phyloP scores from a whole-genome alignment of 2,888 invertebrate species.

The Sepiola atlantica region DNA sequence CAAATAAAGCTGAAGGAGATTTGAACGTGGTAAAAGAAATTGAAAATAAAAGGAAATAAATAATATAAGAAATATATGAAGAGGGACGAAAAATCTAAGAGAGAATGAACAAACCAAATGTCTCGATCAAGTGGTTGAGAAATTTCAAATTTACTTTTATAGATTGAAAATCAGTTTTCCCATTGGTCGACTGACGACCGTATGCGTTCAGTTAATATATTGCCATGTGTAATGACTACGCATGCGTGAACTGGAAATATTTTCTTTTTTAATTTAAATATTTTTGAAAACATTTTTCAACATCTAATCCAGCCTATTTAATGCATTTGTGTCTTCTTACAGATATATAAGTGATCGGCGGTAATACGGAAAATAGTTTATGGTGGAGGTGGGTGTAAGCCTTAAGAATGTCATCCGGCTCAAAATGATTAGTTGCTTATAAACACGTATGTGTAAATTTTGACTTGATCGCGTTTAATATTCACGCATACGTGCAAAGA shows the following conservation, averaged over 20 bases:
- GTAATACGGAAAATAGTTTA: too few relatives aligned
- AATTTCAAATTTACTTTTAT: background rate
- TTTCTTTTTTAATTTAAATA: background rate
- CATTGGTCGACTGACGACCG: background rate
- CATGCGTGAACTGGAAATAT: background rate
- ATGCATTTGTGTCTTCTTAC: background rate
- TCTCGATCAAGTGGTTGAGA: background rate
- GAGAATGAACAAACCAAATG: background rate
- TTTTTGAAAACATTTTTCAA: background rate
- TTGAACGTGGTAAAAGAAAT: background rate
- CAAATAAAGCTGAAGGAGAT: too few relatives aligned
- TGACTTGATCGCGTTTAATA: too few relatives aligned
- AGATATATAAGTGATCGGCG: background rate
- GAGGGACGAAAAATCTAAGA: background rate
- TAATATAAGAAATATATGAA: too few relatives aligned
- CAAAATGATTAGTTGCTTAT: too few relatives aligned
- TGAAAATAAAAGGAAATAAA: background rate
- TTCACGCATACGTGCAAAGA: background rate
- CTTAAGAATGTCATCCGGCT: too few relatives aligned
- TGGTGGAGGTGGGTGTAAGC: background rate
- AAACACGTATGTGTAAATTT: too few relatives aligned
- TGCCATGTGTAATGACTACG: background rate
- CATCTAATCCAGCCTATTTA: background rate
- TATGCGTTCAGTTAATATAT: background rate
- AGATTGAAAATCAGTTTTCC: conserved; percentile 14